Evolutionary conservation across 2,888 invertebrate genomes (phyloP).

Genomic region (Erebia epiphron): DNA sequence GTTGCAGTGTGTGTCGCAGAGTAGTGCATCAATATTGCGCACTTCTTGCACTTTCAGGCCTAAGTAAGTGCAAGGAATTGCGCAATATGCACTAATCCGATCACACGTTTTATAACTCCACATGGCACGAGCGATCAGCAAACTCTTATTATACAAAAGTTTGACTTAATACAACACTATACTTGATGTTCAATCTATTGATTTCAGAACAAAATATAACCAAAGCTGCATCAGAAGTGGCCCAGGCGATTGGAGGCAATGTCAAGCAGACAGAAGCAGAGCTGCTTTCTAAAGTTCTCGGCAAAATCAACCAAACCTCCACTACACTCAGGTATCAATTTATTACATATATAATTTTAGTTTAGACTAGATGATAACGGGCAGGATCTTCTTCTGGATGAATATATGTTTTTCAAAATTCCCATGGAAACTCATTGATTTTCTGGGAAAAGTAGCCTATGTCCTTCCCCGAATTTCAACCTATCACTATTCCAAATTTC

Average conservation of each 20-base stretch:
- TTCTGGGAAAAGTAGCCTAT: no score
- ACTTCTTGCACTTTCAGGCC: no score
- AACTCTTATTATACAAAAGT: not conserved
- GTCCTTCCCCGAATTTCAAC: not conserved
- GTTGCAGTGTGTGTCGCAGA: no score
- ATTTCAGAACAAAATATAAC: constrained; percentile 71
- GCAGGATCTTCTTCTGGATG: no score
- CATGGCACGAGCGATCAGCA: no score
- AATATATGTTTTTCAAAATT: no score
- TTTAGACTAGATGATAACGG: not conserved
- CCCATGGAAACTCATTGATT: no score
- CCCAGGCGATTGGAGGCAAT: constrained; percentile 86
- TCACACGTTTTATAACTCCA: no score
- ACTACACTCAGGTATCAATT: constrained; percentile 65
- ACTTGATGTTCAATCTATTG: not conserved
- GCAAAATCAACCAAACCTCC: constrained; percentile 75
- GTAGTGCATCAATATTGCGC: no score
- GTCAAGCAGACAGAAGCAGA: constrained; percentile 88
- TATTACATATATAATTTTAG: no score
- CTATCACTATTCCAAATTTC: not conserved
- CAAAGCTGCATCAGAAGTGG: constrained; percentile 88
- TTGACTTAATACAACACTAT: not conserved
- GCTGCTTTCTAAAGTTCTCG: constrained; percentile 86
- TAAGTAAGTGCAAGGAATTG: no score
- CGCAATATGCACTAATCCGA: no score